Evolutionary conservation across 2,113 vertebrate genomes (phyloP).

Genomic region (Oenanthe oenanthe): DNA sequence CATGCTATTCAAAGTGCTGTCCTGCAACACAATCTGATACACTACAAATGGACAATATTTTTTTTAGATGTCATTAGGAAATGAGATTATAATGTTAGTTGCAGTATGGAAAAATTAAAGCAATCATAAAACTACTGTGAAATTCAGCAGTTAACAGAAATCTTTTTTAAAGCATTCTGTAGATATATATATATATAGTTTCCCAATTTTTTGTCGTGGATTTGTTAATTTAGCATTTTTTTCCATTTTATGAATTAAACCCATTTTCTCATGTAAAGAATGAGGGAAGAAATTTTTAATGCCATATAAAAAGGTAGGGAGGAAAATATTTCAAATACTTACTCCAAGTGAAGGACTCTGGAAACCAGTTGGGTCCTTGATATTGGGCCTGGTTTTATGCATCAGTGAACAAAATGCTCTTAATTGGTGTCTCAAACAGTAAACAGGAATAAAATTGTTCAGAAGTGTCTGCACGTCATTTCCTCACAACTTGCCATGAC

Average conservation of each 20-base stretch:
- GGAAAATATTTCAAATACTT: not conserved
- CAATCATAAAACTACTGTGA: not conserved
- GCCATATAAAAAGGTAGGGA: not conserved
- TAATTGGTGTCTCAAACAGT: conserved; percentile 53
- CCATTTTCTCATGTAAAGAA: not conserved
- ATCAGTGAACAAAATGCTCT: not conserved
- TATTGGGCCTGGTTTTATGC: not conserved
- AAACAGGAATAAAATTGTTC: conserved; percentile 42
- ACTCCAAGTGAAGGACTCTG: not conserved
- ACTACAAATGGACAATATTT: not conserved
- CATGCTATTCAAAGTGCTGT: not conserved
- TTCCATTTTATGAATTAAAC: not conserved
- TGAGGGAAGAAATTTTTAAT: not conserved
- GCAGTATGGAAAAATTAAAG: not conserved
- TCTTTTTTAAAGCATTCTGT: rapidly evolving
- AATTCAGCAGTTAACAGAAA: not conserved
- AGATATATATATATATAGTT: not conserved
- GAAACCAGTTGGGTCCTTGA: not conserved
- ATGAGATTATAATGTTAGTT: not conserved
- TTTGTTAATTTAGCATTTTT: not conserved
- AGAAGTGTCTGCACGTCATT: conserved; percentile 52
- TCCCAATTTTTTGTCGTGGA: not conserved
- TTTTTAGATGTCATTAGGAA: not conserved
- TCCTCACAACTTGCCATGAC: conserved; percentile 60
- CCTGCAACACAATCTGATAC: not conserved